Evolutionary conservation across 2,113 vertebrate species (phyloP).

Genomic region (Aramus guarauna): DNA sequence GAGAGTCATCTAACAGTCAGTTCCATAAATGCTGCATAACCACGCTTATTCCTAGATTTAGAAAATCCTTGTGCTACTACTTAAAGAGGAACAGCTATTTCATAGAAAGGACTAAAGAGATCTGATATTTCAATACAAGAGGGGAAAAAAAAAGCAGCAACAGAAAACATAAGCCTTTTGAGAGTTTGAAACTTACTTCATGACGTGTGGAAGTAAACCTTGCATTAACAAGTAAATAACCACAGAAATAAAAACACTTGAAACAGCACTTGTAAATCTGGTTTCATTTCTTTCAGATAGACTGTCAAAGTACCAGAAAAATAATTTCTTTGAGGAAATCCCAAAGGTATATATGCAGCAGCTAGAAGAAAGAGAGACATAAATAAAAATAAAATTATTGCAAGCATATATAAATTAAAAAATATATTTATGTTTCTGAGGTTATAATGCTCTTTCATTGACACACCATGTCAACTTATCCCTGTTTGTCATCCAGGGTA

Average conservation of each 20-base stretch:
- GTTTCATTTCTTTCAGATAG: not conserved
- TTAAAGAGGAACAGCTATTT: not conserved
- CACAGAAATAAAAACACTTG: not conserved
- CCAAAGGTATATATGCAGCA: not conserved
- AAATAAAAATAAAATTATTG: not conserved
- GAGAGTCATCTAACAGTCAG: not conserved
- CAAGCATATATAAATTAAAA: not conserved
- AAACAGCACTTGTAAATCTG: not conserved
- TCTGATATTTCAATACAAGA: not conserved
- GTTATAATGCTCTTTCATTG: not conserved
- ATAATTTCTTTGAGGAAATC: not conserved
- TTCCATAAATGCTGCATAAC: not conserved
- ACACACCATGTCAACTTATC: not conserved
- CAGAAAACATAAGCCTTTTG: not conserved
- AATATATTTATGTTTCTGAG: not conserved
- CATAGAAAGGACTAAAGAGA: not conserved
- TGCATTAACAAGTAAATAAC: not conserved
- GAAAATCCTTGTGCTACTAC: not conserved
- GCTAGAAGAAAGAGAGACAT: not conserved
- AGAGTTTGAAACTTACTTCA: not conserved
- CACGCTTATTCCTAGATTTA: not conserved
- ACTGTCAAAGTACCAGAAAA: not conserved
- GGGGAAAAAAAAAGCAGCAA: not conserved
- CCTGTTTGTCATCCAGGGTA: not conserved
- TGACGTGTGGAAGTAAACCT: not conserved